Evolutionary conservation across 1,140 invertebrate genomes (phyloP).

Genomic region (Zaprionus gabonicus): DNA sequence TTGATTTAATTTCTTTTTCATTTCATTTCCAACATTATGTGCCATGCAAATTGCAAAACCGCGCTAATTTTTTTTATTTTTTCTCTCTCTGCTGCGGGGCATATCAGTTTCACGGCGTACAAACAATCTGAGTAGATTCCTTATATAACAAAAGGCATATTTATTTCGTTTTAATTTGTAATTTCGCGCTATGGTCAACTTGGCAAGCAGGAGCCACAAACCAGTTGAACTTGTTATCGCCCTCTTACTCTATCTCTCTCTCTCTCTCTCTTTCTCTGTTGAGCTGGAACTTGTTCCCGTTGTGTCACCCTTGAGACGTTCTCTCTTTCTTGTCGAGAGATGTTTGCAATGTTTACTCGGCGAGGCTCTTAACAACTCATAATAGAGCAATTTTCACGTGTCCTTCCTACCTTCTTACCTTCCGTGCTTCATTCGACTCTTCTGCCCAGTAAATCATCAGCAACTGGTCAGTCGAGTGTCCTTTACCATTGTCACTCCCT

Average conservation of each 20-base stretch:
- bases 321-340: background rate
- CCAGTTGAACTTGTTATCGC: conserved; percentile 71
- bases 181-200: conserved; percentile 79
- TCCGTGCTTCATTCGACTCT: background rate
- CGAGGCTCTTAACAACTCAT: conserved; percentile 82
- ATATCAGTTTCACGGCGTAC: conserved; percentile 68
- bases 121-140: conserved; percentile 5
- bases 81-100: conserved; percentile 9
- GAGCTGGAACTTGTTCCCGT: conserved; percentile 65
- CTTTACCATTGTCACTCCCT: conserved; percentile 69
- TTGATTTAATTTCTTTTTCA: conserved; percentile 55
- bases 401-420: conserved; percentile 52
- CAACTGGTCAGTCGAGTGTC: conserved; percentile 50
- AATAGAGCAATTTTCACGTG: conserved; percentile 84
- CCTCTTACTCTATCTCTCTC: conserved; percentile 7
- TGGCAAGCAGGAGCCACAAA: conserved; percentile 47
- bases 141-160: conserved; percentile 80
- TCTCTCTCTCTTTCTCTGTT: conserved; percentile 39
- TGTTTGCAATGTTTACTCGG: conserved; percentile 73
- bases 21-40: conserved; percentile 32
- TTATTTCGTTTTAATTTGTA: conserved; percentile 83
- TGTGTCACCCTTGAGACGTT: conserved; percentile 63
- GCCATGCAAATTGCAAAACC: conserved; percentile 81
- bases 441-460: conserved; percentile 68
- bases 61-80: conserved; percentile 66